A percentile compares a stretch with the other conserved stretches of the same genome.
Conservation (phyloP, 2,797 vertebrate species). For the Rhynchotus rufescens region DNA sequence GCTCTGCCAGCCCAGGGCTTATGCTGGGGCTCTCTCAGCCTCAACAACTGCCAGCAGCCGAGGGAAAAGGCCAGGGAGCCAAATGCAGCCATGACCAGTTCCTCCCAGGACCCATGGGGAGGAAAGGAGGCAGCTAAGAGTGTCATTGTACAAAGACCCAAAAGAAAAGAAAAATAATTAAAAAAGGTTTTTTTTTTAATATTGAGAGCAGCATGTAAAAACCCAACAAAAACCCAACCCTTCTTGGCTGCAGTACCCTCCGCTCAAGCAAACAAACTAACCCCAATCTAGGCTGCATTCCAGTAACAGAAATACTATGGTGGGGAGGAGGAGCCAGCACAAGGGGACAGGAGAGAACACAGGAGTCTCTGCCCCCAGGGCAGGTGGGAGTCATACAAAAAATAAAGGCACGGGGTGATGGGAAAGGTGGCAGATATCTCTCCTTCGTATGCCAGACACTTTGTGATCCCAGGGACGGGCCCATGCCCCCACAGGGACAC, state of each 20-base stretch:
- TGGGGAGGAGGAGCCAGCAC: constrained; percentile 65
- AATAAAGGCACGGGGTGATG: constrained; percentile 79
- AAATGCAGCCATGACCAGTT: not conserved
- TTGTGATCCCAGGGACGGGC: constrained; percentile 70
- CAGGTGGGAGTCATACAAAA: constrained; percentile 50
- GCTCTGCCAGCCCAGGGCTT: not conserved
- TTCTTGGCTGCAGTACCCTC: constrained; percentile 85
- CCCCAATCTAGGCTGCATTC: constrained; percentile 74
- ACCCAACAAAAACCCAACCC: constrained; percentile 70
- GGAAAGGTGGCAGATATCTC: constrained; percentile 86
- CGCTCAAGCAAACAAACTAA: constrained; percentile 84
- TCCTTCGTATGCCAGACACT: constrained; percentile 99
- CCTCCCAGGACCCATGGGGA: not conserved
- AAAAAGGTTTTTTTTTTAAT: constrained; percentile 88
- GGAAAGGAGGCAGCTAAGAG: not conserved
- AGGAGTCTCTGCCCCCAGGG: constrained; percentile 74
- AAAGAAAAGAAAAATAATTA: not conserved
- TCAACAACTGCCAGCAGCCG: too few species aligned
- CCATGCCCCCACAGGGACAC: not conserved
- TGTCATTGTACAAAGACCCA: not conserved
- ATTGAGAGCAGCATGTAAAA: constrained; percentile 93
- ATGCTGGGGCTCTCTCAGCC: not conserved
- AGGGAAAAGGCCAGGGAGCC: not conserved
- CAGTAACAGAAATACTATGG: constrained; percentile 75
- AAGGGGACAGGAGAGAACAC: constrained; percentile 62